Evolutionary conservation across 1,140 invertebrate genomes (phyloP).

Genomic region (Archegozetes longisetosus): DNA sequence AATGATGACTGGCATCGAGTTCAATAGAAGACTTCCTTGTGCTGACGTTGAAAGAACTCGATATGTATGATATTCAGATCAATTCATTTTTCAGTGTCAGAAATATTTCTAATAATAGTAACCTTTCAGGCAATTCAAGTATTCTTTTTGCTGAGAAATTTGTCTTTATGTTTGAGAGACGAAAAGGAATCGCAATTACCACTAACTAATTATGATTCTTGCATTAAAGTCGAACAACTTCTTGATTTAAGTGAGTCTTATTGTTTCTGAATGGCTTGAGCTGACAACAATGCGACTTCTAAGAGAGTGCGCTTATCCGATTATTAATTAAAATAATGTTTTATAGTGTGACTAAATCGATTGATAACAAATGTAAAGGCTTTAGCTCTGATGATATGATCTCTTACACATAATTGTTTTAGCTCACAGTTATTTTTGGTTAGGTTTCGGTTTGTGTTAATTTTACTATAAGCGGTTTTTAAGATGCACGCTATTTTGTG

Average conservation of each 20-base stretch:
- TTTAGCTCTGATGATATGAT: too few species aligned
- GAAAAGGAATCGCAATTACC: slow-evolving; percentile 75
- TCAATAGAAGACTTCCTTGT: slow-evolving; percentile 82
- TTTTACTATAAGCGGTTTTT: too few species aligned
- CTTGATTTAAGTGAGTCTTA: slow-evolving; percentile 70
- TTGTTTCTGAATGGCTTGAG: too few species aligned
- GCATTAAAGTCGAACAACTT: slow-evolving; percentile 77
- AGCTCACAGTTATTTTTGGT: too few species aligned
- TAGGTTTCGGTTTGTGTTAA: too few species aligned
- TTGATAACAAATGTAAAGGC: too few species aligned
- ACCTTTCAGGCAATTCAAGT: slow-evolving; percentile 60
- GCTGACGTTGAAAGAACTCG: slow-evolving; percentile 89
- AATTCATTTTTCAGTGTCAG: background rate
- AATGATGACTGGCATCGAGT: slow-evolving; percentile 55
- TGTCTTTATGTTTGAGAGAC: slow-evolving; percentile 59
- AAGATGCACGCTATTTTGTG: too few species aligned
- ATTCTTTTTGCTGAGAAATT: slow-evolving; percentile 75
- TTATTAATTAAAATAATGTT: too few species aligned
- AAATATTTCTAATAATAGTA: slow-evolving; percentile 7
- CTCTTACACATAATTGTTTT: too few species aligned
- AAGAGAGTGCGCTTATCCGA: too few species aligned
- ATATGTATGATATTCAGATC: slow-evolving; percentile 32
- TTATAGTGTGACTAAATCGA: too few species aligned
- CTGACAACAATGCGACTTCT: too few species aligned
- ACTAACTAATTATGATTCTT: slow-evolving; percentile 69